Conservation (phyloP, 2,888 invertebrate species). For the Scaptomyza polygonia region DNA sequence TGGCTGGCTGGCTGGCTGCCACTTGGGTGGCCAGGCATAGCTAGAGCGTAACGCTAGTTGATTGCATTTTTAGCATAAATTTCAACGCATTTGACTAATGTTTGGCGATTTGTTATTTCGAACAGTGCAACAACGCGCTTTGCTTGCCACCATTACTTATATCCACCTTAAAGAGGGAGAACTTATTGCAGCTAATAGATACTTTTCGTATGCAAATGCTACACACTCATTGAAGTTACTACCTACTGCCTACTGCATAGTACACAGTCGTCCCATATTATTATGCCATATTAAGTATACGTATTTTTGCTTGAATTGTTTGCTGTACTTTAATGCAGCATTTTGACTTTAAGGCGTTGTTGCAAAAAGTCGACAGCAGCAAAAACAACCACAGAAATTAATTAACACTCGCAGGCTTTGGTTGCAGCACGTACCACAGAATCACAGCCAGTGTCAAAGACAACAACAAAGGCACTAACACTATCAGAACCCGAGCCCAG, state of each 20-base stretch:
- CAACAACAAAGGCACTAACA: slow-evolving; percentile 18
- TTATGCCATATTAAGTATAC: slow-evolving; percentile 64
- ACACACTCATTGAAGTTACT: slow-evolving; percentile 5
- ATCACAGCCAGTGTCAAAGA: slow-evolving; percentile 16
- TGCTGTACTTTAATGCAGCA: slow-evolving; percentile 10
- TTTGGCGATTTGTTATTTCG: slow-evolving; percentile 68
- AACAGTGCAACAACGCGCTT: slow-evolving; percentile 29
- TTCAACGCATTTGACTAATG: slow-evolving; percentile 79
- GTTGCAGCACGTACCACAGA: slow-evolving; percentile 57
- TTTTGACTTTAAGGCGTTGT: slow-evolving; percentile 2
- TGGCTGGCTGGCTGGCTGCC: slow-evolving; percentile 35
- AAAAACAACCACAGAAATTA: slow-evolving; percentile 45
- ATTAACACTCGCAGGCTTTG: slow-evolving; percentile 55
- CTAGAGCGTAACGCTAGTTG: slow-evolving; percentile 70
- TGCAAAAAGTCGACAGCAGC: slow-evolving; percentile 22
- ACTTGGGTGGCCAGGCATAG: slow-evolving; percentile 66
- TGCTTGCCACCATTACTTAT: slow-evolving; percentile 47
- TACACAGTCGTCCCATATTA: neutral
- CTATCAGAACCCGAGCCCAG: slow-evolving; percentile 38
- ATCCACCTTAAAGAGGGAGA: slow-evolving; percentile 35
- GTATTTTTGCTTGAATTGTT: slow-evolving; percentile 25
- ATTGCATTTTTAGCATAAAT: slow-evolving; percentile 79
- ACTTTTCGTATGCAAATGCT: slow-evolving; percentile 60
- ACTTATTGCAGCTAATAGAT: slow-evolving; percentile 58
- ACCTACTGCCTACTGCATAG: neutral